Base-by-base conservation (phyloP, 1,140 invertebrate species). In the Mercenaria mercenaria region DNA sequence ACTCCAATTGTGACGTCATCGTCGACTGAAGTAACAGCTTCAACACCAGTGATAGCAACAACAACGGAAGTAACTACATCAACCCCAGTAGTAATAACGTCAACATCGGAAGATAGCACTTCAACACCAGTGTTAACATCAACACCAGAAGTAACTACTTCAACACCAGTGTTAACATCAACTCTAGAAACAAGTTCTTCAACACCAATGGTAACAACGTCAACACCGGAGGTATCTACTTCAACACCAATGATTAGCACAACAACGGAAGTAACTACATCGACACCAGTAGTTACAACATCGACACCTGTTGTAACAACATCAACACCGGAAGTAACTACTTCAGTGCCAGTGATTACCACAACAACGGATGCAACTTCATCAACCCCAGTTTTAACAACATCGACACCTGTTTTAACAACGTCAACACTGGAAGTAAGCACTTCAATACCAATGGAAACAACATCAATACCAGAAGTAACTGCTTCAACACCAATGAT, bases 221-320 rank as follows among this genome's bases (percentile, higher is more conserved):
- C 56, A 37, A 34, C 52, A n/a, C n/a, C n/a, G n/a, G n/a, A n/a
- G n/a, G n/a, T n/a, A n/a, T n/a, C n/a, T 37, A 26, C 61, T 20
- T 13, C 79, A n/a, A 47, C 87, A 47, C 50, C 32, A 39, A 64
- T 56, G 41, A 18, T 37, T 43, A 26, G 64, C 34, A 69, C 87
- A 23, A 1, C 87, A 0, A 26, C 87, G 23, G 11, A 37, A 20
- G 72, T 59, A 4, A 39, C 43, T n/a, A 43, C 74, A 29, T 34
- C 80, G n/a, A 56, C 88, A 47, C 47, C 32, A 26, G 64, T 34
- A 11, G 32, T 61, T 26, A 81, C 84, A 32, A 32, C 81, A 23
- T 41, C 81, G 37, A 20, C 83, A 26, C 37, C 83, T n/a, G n/a
- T n/a, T n/a, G 37, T n/a, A 4, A 3, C 20, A 13, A 50, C 77